These are phyloP conservation scores for Hexactinellida sp. DNA, from an alignment of 37 sponge, comb jelly and placozoan species.

Conservation along the genomic window DNA sequence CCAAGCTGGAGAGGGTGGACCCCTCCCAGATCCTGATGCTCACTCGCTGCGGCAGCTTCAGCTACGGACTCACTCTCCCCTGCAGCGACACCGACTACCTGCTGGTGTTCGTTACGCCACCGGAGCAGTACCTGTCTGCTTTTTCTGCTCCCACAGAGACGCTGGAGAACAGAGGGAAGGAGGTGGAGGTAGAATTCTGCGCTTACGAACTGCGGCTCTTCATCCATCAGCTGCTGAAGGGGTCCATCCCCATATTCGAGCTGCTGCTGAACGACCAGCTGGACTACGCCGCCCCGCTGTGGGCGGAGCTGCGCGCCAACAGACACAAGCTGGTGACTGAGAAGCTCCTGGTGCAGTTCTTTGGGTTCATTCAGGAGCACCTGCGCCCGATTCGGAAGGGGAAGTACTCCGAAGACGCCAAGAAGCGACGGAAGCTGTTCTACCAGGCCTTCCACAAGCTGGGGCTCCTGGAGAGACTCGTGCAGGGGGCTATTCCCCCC, in stretches of 20 bases:
- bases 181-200: constrained; percentile 31
- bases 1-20: not conserved
- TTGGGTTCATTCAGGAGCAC: not conserved
- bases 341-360: not conserved
- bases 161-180: constrained; percentile 35
- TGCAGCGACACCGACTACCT: constrained; percentile 60
- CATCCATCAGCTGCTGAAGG: constrained; percentile 57
- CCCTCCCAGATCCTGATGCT: constrained; percentile 29
- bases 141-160: constrained; percentile 26
- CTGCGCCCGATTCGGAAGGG: not conserved
- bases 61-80: constrained; percentile 46
- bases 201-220: constrained; percentile 51
- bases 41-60: constrained; percentile 34
- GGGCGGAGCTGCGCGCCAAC: constrained; percentile 5
- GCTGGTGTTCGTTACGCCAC: constrained; percentile 35
- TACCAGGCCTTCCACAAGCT: constrained; percentile 35
- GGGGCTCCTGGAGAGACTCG: constrained; percentile 30
- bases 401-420: not conserved
- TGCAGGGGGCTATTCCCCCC: constrained; percentile 26
- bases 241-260: constrained; percentile 54
- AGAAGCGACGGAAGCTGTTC: not conserved
- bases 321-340: constrained; percentile 9
- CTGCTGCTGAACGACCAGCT: constrained; percentile 20
- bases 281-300: not conserved
- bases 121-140: not conserved